phyloP scores from a whole-genome alignment of 2,888 invertebrate species.

The Hydraecia micacea region DNA sequence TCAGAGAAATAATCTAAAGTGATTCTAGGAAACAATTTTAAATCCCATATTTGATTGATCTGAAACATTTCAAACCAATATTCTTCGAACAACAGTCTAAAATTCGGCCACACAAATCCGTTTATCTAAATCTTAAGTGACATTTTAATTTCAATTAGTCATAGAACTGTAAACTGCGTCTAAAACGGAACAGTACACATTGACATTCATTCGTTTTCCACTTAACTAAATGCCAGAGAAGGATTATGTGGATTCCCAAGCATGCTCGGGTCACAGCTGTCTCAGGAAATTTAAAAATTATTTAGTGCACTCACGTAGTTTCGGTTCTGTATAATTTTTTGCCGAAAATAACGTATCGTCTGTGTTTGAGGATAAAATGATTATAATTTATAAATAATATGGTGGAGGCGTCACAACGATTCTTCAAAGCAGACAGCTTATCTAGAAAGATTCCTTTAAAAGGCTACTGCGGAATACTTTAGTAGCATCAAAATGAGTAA shows the following conservation, averaged over 20 bases:
- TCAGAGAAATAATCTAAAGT: conserved; percentile 48
- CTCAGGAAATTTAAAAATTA: conserved; percentile 65
- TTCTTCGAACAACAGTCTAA: conserved; percentile 47
- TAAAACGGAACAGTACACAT: conserved; percentile 65
- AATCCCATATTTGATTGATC: conserved; percentile 55
- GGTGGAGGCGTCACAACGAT: conserved; percentile 47
- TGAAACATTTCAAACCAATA: conserved; percentile 48
- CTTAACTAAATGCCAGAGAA: conserved; percentile 81
- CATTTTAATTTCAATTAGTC: conserved; percentile 82
- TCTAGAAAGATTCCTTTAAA: conserved; percentile 55
- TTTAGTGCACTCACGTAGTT: conserved; percentile 50
- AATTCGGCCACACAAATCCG: conserved; percentile 64
- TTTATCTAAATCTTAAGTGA: conserved; percentile 83
- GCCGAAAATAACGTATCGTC: conserved; percentile 33
- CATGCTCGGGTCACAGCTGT: conserved; percentile 70
- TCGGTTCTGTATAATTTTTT: conserved; percentile 40
- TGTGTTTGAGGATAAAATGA: conserved; percentile 15
- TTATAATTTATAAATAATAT: conserved; percentile 11
- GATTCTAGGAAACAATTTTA: conserved; percentile 56
- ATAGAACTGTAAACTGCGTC: conserved; percentile 72
- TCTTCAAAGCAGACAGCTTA: conserved; percentile 50
- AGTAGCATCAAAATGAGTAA: conserved; percentile 59
- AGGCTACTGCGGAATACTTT: conserved; percentile 52
- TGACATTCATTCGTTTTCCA: conserved; percentile 81
- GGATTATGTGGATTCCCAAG: conserved; percentile 79